Evolutionary conservation across 2,797 vertebrate genomes (phyloP), one percentile per base, ranked within the genome.

Genomic region (Hyperoplus lanceolatus): DNA sequence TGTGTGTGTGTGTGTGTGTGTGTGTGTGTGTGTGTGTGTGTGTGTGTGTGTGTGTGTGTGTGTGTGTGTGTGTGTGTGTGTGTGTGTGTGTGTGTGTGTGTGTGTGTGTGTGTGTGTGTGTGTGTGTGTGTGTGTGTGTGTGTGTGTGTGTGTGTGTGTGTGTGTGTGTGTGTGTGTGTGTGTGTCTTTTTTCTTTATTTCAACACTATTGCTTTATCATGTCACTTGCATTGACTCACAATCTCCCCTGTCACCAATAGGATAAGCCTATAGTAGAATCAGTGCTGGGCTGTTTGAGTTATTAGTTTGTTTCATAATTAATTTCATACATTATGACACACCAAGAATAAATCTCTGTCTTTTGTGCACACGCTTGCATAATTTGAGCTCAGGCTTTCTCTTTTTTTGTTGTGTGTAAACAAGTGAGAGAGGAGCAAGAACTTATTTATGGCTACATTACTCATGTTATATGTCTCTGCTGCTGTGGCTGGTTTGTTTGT

Each of bases 261-360:
- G 60, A 39, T 8, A 85, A 75, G 36, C 53, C 78, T 57, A 87
- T 54, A 14, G 68, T 80, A 85, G 72, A 77, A 91, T 79, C 55
- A 71, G 78, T 81, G 72, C 73, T 69, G 49, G 50, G 63, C 75
- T 63, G 64, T 78, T 79, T 79, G 82, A 85, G 74, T 91, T 87
- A 89, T 92, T 91, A 88, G 87, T 90, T 90, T 90, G 81, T 82
- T 92, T 81, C 87, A 86, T 89, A 90, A 88, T 92, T 84, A 74
- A 90, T 89, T 86, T 90, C 76, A 82, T 83, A 89, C 85, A 93
- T 92, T 83, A 82, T 89, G 81, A 83, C 70, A 75, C 61, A 53
- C 65, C 69, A 50, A 75, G 67, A 83, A 90, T 94, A 90, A 93
- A 93, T 92, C 80, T 88, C 59, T 74, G 78, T 75, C 83, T 86